These are phyloP conservation scores for Ostrea edulis DNA, from an alignment of 1,140 invertebrate species.

Conservation along the genomic window DNA sequence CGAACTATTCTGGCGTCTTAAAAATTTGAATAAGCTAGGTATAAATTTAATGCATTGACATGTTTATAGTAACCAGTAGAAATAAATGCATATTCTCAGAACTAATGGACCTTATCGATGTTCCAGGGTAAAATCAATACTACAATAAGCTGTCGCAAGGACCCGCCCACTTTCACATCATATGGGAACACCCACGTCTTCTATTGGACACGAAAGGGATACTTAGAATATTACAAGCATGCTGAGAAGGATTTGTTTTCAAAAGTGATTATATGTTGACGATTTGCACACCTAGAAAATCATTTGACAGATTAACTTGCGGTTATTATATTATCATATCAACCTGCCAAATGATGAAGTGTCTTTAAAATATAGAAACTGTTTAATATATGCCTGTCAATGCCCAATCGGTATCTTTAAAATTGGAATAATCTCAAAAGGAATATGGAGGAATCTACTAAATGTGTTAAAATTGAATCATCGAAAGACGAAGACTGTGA, in stretches of 20 bases:
- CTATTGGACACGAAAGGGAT: background rate
- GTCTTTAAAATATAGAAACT: background rate
- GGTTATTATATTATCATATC: background rate
- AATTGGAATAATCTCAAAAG: background rate
- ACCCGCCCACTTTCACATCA: background rate
- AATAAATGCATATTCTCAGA: background rate
- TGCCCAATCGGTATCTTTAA: background rate
- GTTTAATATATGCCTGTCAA: background rate
- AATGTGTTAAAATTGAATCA: background rate
- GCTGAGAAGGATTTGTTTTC: conserved; percentile 24
- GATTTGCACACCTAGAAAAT: conserved; percentile 37
- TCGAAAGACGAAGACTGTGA: background rate
- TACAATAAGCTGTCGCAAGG: conserved; percentile 11
- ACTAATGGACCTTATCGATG: conserved; percentile 15
- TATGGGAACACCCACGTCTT: background rate
- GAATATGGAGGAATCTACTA: background rate
- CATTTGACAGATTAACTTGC: conserved; percentile 6
- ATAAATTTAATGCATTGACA: background rate
- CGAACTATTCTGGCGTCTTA: background rate
- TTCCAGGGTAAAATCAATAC: conserved; percentile 19
- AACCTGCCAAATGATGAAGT: background rate
- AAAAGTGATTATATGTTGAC: conserved; percentile 39
- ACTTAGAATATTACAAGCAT: conserved; percentile 18
- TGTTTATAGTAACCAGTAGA: background rate
- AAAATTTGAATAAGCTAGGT: background rate